Base-by-base conservation (phyloP, 1,140 invertebrate genomes). In the Cydia strobilella region DNA sequence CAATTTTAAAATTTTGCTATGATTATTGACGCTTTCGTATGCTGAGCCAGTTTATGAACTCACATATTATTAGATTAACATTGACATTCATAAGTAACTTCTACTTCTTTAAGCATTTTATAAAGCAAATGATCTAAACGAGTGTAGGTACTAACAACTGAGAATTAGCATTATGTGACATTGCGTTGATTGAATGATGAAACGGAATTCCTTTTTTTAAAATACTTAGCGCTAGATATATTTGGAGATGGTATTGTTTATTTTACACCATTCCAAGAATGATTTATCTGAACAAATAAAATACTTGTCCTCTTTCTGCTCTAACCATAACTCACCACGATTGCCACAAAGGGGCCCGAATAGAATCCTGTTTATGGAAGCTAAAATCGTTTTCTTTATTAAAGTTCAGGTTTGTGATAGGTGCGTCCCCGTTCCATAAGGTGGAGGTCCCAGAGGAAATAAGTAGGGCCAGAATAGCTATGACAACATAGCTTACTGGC, bases 311-410 rank as follows among this genome's bases (percentile, higher is more conserved):
- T 18, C n/a, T 42, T 66, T 66, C 9, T 42, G n/a, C 10, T 84
- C 78, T 76, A 81, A 79, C 72, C 77, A 78, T 82, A 82, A 82
- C 83, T 85, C 83, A 86, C 80, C 81, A 75, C 80, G 77, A 85
- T 83, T 84, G 79, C 80, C 65, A 75, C 78, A 79, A 81, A 80
- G 84, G 79, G 80, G 51, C 75, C 62, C 65, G 76, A 84, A 79
- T 81, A 74, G 73, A 84, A 77, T 80, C 78, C 74, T 72, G 78
- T 84, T 86, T 76, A 75, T 75, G 80, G 80, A 76, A 80, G 71
- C 82, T 85, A 83, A 88, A 89, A 88, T 85, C 76, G 84, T 85
- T 85, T 86, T 85, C 84, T 84, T 86, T 88, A 86, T 86, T 86
- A 89, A 87, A 87, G 74, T 85, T 87, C 75, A 85, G 79, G 77